phyloP scores from a whole-genome alignment of 2,797 vertebrate species.

The Novumbra hubbsi region DNA sequence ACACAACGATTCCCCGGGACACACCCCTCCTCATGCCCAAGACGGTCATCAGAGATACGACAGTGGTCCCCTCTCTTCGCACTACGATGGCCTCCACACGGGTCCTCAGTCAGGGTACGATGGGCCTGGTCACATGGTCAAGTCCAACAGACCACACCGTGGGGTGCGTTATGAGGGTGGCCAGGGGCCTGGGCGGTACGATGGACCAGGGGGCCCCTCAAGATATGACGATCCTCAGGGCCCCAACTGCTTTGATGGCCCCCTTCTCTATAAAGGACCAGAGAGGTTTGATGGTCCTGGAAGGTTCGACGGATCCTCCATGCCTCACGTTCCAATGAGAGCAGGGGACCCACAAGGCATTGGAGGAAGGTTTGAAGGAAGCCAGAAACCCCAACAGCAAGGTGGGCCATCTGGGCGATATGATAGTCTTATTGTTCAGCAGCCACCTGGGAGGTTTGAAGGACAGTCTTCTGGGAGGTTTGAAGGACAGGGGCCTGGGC shows the following conservation, averaged over 20 bases:
- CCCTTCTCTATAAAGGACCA: constrained; percentile 68
- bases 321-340: constrained; percentile 71
- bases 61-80: constrained; percentile 67
- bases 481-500: constrained; percentile 67
- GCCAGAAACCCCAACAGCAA: constrained; percentile 60
- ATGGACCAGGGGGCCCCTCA: constrained; percentile 64
- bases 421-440: constrained; percentile 71
- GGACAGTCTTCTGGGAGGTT: constrained; percentile 57
- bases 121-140: constrained; percentile 59
- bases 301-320: constrained; percentile 70
- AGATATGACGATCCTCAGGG: constrained; percentile 70
- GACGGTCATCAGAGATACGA: constrained; percentile 46
- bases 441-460: constrained; percentile 56
- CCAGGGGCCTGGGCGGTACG: constrained; percentile 63
- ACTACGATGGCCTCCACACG: constrained; percentile 75
- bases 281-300: constrained; percentile 78
- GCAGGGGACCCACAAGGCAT: constrained; percentile 69
- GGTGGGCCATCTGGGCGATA: constrained; percentile 64
- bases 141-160: constrained; percentile 66
- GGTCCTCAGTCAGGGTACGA: constrained; percentile 75
- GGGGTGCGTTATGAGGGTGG: constrained; percentile 71
- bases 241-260: constrained; percentile 79
- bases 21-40: constrained; percentile 66
- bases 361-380: constrained; percentile 77
- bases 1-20: constrained; percentile 62